Percentiles rank a stretch among this genome's conserved stretches.
phyloP scores from a whole-genome alignment of 2,888 invertebrate genomes.

The Conchocele bisecta region DNA sequence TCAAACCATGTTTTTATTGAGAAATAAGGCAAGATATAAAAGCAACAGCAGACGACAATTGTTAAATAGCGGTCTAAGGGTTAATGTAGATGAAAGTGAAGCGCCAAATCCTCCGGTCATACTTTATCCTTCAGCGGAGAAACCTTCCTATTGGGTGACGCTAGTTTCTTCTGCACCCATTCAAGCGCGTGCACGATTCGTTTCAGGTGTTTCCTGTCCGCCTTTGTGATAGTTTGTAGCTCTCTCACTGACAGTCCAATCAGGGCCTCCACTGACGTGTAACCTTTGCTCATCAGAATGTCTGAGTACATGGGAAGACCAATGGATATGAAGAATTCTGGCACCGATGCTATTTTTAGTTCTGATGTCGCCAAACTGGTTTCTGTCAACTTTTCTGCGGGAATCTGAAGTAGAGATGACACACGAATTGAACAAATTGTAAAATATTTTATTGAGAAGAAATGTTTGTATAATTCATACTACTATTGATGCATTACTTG shows the following conservation, averaged over 20 bases:
- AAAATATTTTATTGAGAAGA: too few relatives aligned
- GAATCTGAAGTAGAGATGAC: conserved; percentile 70
- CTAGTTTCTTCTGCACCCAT: conserved; percentile 72
- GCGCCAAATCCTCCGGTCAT: too few relatives aligned
- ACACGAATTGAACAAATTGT: too few relatives aligned
- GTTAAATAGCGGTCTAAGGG: too few relatives aligned
- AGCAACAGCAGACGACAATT: too few relatives aligned
- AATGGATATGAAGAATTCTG: conserved; percentile 80
- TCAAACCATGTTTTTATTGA: too few relatives aligned
- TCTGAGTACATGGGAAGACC: conserved; percentile 82
- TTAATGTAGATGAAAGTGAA: too few relatives aligned
- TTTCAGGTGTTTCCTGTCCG: conserved; percentile 75
- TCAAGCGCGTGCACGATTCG: conserved; percentile 78
- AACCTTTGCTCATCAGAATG: conserved; percentile 60
- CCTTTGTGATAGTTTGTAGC: conserved; percentile 70
- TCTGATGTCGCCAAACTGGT: conserved; percentile 78
- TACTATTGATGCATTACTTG: too few relatives aligned
- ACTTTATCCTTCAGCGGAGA: conserved; percentile 64
- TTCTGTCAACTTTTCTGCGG: conserved; percentile 79
- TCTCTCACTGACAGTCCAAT: conserved; percentile 70
- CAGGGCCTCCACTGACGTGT: conserved; percentile 71
- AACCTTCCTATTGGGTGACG: conserved; percentile 62
- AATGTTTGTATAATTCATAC: too few relatives aligned
- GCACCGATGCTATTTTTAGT: conserved; percentile 78
- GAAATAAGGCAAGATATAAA: too few relatives aligned